Evolutionary conservation across 2,113 vertebrate genomes (phyloP).

Genomic region (Ardeotis arabs): DNA sequence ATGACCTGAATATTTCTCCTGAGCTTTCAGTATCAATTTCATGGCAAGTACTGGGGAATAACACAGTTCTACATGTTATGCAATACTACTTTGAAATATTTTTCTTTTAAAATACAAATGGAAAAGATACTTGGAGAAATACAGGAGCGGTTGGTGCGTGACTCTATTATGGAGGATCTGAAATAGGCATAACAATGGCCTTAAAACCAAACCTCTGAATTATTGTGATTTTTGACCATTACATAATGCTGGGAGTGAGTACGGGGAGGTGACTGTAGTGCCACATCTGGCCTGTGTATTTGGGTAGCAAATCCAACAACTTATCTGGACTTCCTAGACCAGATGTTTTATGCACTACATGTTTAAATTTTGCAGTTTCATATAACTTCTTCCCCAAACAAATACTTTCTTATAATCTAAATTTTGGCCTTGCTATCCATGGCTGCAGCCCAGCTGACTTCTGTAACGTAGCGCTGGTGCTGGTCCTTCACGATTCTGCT

Average conservation of each 20-base stretch:
- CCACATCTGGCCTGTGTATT: neutral
- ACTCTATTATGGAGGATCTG: neutral
- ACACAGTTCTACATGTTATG: neutral
- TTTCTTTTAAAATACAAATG: neutral
- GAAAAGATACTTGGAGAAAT: neutral
- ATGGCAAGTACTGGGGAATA: neutral
- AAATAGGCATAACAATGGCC: neutral
- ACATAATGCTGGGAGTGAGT: neutral
- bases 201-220: neutral
- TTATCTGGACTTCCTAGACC: neutral
- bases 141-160: neutral
- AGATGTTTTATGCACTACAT: neutral
- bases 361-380: neutral
- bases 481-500: neutral
- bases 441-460: neutral
- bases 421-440: neutral
- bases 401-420: neutral
- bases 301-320: rapidly evolving
- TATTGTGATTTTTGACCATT: neutral
- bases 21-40: neutral
- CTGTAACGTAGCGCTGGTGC: neutral
- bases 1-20: neutral
- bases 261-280: neutral
- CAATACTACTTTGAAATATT: neutral
- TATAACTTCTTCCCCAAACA: neutral